phyloP scores from a whole-genome alignment of 2,797 vertebrate genomes.

The Sebastes baramenuke region DNA sequence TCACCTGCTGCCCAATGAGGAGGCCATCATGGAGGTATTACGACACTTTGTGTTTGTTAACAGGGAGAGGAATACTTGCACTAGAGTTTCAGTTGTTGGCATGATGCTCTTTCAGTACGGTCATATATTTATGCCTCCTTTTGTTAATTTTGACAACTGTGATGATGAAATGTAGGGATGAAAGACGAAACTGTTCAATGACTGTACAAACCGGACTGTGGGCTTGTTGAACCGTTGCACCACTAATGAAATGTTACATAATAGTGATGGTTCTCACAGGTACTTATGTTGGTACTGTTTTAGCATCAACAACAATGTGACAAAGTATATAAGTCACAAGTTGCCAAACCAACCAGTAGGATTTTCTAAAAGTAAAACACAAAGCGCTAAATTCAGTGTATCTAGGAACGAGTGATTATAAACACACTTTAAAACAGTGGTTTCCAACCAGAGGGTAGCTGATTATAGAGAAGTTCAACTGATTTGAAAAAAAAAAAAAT shows the following conservation, averaged over 20 bases:
- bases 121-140: neutral
- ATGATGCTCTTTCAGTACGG: neutral
- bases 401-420: neutral
- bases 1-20: conserved; percentile 93
- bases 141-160: neutral
- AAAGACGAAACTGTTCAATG: fast-evolving
- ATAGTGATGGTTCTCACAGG: neutral
- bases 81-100: neutral
- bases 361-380: neutral
- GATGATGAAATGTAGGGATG: neutral
- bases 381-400: neutral
- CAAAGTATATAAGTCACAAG: neutral
- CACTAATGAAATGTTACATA: neutral
- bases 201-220: too few species aligned
- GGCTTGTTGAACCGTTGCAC: too few species aligned
- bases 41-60: neutral
- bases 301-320: neutral
- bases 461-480: too few species aligned
- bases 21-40: conserved; percentile 94
- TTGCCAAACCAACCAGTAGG: neutral
- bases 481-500: fast-evolving
- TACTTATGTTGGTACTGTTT: neutral
- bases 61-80: neutral
- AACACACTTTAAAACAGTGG: neutral
- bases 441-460: neutral